Conservation (phyloP, 2,113 vertebrate species). For the Neodontobutis hainanensis region DNA sequence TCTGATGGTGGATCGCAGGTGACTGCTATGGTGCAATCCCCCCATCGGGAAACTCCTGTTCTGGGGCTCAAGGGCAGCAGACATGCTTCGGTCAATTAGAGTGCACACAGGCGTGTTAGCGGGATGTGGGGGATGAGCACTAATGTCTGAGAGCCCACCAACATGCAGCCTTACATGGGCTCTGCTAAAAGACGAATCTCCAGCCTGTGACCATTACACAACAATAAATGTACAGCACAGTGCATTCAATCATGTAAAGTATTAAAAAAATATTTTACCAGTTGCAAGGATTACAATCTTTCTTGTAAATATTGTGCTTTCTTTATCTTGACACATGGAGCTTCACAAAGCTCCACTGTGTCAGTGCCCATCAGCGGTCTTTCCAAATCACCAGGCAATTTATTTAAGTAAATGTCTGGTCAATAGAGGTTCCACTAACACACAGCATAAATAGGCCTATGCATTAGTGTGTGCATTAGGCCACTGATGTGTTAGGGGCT, state of each 20-base stretch:
- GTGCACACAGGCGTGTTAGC: constrained; percentile 36
- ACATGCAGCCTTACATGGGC: constrained; percentile 31
- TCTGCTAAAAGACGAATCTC: constrained; percentile 29
- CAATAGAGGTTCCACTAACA: constrained; percentile 64
- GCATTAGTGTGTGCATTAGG: constrained; percentile 69
- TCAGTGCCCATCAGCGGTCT: constrained; percentile 43
- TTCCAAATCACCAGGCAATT: constrained; percentile 68
- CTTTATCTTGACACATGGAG: neutral
- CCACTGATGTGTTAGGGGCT: constrained; percentile 50
- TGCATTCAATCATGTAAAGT: neutral
- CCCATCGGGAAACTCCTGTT: constrained; percentile 35
- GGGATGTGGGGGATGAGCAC: constrained; percentile 34
- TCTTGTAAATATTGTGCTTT: neutral
- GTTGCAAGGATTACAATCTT: neutral
- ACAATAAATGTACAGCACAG: neutral
- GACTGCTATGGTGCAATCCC: constrained; percentile 63
- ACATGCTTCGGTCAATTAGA: constrained; percentile 60
- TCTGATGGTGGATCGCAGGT: constrained; percentile 64
- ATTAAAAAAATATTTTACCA: neutral
- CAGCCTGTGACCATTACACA: neutral
- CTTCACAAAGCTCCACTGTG: constrained; percentile 15
- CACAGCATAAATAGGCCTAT: constrained; percentile 61
- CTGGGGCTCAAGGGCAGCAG: constrained; percentile 70
- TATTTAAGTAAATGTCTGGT: constrained; percentile 74
- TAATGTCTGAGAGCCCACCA: constrained; percentile 38